These are phyloP conservation scores for Yoshiicerus persimilis DNA, from an alignment of 1,140 invertebrate species.

Conservation along the genomic window DNA sequence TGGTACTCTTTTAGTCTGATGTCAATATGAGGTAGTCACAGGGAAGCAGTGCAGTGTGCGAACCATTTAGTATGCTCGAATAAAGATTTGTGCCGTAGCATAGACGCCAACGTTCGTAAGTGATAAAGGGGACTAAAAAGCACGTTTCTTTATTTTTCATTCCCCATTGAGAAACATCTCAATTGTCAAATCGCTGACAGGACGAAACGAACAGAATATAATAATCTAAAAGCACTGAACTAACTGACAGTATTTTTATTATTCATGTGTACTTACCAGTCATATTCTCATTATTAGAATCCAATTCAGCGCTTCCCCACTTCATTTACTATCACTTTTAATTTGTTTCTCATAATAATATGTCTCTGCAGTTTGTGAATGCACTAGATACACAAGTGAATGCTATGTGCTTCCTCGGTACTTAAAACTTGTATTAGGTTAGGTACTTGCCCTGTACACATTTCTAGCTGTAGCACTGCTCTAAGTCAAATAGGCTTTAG, in stretches of 20 bases:
- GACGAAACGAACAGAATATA: not conserved
- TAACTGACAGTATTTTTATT: not conserved
- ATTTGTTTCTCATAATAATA: not conserved
- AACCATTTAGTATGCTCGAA: not conserved
- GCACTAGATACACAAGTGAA: too few species aligned
- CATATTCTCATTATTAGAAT: not conserved
- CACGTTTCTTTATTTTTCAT: not conserved
- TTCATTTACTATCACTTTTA: not conserved
- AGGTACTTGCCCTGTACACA: too few species aligned
- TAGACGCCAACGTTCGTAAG: not conserved
- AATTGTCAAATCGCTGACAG: not conserved
- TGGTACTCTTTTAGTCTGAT: not conserved
- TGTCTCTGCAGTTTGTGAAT: too few species aligned
- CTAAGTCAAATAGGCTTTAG: too few species aligned
- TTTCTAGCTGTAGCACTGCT: too few species aligned
- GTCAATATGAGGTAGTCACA: not conserved
- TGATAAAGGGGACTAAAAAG: not conserved
- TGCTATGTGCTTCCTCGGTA: too few species aligned
- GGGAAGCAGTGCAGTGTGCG: not conserved
- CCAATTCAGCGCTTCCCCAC: not conserved
- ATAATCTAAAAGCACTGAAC: not conserved
- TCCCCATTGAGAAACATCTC: not conserved
- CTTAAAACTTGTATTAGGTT: too few species aligned
- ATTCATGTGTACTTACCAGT: not conserved
- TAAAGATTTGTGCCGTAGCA: not conserved